Evolutionary conservation across 2,113 vertebrate genomes (phyloP), one percentile per base, ranked within the genome.

Genomic region (Pterocles orientalis): DNA sequence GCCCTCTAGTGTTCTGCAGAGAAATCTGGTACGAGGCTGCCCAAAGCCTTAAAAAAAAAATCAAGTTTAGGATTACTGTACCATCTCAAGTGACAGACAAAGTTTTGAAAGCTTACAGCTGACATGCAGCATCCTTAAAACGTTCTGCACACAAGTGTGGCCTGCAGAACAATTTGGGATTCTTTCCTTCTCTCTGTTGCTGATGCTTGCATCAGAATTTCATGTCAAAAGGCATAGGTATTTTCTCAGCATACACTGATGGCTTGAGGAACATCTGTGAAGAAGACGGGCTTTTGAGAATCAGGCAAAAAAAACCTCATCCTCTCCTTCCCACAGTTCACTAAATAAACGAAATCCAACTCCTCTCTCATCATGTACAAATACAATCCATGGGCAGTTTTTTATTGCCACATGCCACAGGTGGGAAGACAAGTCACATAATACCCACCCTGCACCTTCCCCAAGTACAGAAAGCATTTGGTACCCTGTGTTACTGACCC

Each of bases 1-100:
- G 91, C 97, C 96, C 96, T 90, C 97, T 97, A 96, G 90, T 29
- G 97, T 78, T 88, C 51, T 75, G 43, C 47, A 68, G n/a, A 66
- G 84, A 86, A 90, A 88, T 24, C 29, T 10, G 29, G 7, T 6
- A 29, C 14, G 20, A 39, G 50, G 51, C 26, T 78, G 25, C 25
- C 1, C 1, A 79, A 86, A 87, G 53, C 12, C 15, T 43, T 36
- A 51, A 54, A 53, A 50, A 60, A 53, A 51, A 50, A 60, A 57
- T 8, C 9, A 31, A 57, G 34, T 3, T 82, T 43, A n/a, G 19
- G 20, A 69, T 5, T 53, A n/a, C 64, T 61, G 45, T 2, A 62
- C 26, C 25, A 36, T 18, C 23, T 56, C 41, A 64, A 77, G 18
- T 19, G 25, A 78, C 12, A 77, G 25, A 19, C n/a, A 21, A 69